Percentiles rank a stretch among this genome's conserved stretches.
phyloP scores from a whole-genome alignment of 1,140 invertebrate species.

The Scaptodrosophila lebanonensis region DNA sequence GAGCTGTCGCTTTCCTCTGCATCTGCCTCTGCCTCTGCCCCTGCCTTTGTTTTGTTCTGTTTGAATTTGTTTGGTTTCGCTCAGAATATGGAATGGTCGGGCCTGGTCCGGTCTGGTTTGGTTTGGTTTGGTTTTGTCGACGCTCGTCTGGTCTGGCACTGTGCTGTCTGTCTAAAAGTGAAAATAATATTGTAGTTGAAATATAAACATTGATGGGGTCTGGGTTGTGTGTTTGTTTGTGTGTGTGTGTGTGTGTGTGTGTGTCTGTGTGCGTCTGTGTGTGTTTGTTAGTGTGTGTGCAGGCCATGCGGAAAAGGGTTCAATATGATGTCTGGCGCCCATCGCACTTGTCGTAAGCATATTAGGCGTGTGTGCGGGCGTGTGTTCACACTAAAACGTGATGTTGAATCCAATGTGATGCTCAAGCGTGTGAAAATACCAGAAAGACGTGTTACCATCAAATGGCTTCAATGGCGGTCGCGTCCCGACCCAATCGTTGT shows the following conservation, averaged over 20 bases:
- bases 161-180: slow-evolving; percentile 41
- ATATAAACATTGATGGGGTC: slow-evolving; percentile 49
- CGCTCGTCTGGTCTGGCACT: neutral
- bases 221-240: neutral
- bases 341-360: slow-evolving; percentile 51
- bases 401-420: slow-evolving; percentile 76
- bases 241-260: slow-evolving; percentile 1
- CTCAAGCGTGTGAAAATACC: slow-evolving; percentile 77
- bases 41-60: too few species aligned
- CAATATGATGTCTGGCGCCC: slow-evolving; percentile 23
- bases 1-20: too few species aligned
- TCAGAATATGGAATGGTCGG: too few species aligned
- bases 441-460: slow-evolving; percentile 76
- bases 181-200: slow-evolving; percentile 64
- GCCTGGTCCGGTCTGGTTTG: neutral
- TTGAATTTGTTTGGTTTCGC: too few species aligned
- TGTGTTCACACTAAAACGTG: slow-evolving; percentile 63
- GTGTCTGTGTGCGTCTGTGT: neutral
- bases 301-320: slow-evolving; percentile 56
- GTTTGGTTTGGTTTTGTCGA: neutral
- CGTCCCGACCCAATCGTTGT: slow-evolving; percentile 13
- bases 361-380: slow-evolving; percentile 41
- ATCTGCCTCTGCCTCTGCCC: too few species aligned
- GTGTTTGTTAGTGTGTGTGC: slow-evolving; percentile 16
- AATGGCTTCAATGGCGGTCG: slow-evolving; percentile 52